phyloP scores from a whole-genome alignment of 2,113 vertebrate genomes.

The Ochotona curzoniae region DNA sequence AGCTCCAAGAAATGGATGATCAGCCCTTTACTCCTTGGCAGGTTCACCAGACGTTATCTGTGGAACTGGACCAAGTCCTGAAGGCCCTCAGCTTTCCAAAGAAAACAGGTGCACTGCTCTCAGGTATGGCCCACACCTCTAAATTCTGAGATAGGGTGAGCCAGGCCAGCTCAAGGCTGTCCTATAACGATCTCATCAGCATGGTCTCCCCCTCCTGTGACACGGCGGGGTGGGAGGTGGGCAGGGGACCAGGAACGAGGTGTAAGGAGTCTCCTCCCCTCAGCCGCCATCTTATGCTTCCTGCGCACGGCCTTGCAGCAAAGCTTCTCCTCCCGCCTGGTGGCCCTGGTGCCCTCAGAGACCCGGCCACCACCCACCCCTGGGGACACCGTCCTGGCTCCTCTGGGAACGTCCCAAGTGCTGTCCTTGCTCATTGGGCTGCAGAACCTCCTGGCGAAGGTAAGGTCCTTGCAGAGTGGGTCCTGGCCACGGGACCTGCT shows the following conservation, averaged over 20 bases:
- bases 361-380: slow-evolving; percentile 69
- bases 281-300: slow-evolving; percentile 91
- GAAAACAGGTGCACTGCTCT: slow-evolving; percentile 88
- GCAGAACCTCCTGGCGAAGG: slow-evolving; percentile 92
- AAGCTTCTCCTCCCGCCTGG: slow-evolving; percentile 89
- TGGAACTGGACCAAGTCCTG: slow-evolving; percentile 90
- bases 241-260: not conserved
- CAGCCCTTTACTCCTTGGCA: slow-evolving; percentile 56
- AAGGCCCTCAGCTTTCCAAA: slow-evolving; percentile 88
- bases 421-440: slow-evolving; percentile 88
- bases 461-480: slow-evolving; percentile 69
- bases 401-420: slow-evolving; percentile 87
- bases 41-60: slow-evolving; percentile 90
- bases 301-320: slow-evolving; percentile 90
- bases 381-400: slow-evolving; percentile 87
- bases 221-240: slow-evolving; percentile 15
- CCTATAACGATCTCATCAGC: not conserved
- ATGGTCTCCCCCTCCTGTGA: not conserved
- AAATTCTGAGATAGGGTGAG: not conserved
- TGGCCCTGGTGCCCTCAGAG: slow-evolving; percentile 82
- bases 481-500: not conserved
- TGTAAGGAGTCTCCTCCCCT: slow-evolving; percentile 64
- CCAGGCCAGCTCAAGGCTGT: not conserved
- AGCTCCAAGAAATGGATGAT: not conserved
- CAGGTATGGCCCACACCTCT: slow-evolving; percentile 86